Conservation (phyloP, 2,113 vertebrate species). For the Mugil cephalus region DNA sequence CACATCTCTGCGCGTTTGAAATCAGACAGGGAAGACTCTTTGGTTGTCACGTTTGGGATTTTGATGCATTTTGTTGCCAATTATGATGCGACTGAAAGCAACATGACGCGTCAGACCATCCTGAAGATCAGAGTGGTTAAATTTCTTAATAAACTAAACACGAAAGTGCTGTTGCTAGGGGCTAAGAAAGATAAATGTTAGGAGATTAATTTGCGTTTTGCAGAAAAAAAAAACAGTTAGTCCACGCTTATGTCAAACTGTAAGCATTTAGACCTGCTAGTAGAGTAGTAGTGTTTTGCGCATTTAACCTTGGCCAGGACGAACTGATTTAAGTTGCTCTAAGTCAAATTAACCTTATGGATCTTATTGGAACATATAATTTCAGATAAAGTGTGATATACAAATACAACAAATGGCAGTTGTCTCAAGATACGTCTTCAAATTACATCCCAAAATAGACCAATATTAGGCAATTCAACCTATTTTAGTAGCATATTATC, state of each 20-base stretch:
- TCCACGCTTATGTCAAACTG: background rate
- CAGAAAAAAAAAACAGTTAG: background rate
- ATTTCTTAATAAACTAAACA: background rate
- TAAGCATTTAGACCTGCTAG: background rate
- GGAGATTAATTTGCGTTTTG: background rate
- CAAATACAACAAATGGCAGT: background rate
- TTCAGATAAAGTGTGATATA: background rate
- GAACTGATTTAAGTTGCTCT: conserved; percentile 19
- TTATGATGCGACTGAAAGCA: conserved; percentile 18
- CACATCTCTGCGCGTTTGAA: conserved; percentile 41
- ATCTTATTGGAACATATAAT: conserved; percentile 8
- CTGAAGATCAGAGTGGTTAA: conserved; percentile 2
- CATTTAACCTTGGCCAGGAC: conserved; percentile 57
- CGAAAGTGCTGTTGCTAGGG: background rate
- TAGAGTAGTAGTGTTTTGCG: background rate
- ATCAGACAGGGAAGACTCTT: conserved; percentile 6
- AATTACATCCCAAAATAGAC: background rate
- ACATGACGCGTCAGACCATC: conserved; percentile 14
- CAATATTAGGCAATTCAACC: background rate
- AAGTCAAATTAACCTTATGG: conserved; percentile 16
- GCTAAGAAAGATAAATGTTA: background rate
- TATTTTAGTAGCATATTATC: background rate
- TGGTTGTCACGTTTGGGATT: conserved; percentile 34
- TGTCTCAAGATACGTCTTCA: background rate
- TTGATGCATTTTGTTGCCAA: conserved; percentile 44